Evolutionary conservation across 2,113 vertebrate species (phyloP), one percentile per base, ranked within the genome.

Genomic region (Halcyon senegalensis): DNA sequence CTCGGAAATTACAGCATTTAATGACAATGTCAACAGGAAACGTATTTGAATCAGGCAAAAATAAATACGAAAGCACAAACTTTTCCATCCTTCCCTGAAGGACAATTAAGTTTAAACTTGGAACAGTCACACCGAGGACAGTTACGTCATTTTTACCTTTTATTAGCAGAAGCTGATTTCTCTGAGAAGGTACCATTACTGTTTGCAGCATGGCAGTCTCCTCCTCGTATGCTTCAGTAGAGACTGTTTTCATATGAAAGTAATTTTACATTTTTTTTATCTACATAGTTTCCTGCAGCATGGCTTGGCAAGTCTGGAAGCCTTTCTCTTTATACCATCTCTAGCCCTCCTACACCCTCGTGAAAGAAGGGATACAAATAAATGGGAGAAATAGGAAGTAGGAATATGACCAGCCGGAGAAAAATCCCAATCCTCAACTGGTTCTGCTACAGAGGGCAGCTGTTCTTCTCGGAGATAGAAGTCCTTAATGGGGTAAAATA

Each of bases 11-110:
- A 94, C 88, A 59, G 51, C 60, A 91, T 91, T 93, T 87, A 66
- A 93, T 83, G 93, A 69, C 70, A 96, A 92, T 37, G 60, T 96
- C 94, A 96, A 96, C 92, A 94, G 93, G 92, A 97, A 95, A 74
- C 1, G 7, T 90, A 95, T 84, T 53, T 95, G 75, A 95, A 92
- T 80, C 75, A 86, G 27, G 58, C 82, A 94, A 91, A 96, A 96
- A 93, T 87, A 95, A 97, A 91, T 94, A 92, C 4, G 51, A 92
- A 92, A 89, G 58, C 78, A 90, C 39, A 83, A 81, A 84, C 89
- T 51, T 75, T 80, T 96, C 56, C 82, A 93, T 90, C 68, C 84
- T 93, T 90, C 89, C 76, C 75, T 59, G 55, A 82, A 73, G 66
- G 62, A 95, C 74, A 94, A 89, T 63, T n/a, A 87, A 73, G 86